These are phyloP conservation scores for Phoeniculus purpureus DNA, from an alignment of 2,797 vertebrate species.

Conservation along the genomic window DNA sequence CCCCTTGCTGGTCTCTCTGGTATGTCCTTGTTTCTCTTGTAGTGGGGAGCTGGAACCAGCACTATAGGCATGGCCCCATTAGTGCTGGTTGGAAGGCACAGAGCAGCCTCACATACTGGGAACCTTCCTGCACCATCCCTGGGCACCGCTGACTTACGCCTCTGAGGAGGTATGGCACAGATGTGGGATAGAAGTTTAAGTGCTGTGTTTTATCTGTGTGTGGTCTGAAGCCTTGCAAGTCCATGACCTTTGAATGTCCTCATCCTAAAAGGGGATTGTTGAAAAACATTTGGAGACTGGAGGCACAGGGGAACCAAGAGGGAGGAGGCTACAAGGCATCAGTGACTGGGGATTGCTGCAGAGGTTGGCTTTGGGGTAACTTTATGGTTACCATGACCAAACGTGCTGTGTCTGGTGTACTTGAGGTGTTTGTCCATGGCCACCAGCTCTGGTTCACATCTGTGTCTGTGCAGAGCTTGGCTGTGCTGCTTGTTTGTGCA, in stretches of 20 bases:
- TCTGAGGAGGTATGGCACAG: not conserved
- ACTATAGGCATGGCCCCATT: not conserved
- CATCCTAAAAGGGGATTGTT: not conserved
- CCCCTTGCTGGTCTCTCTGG: fast-evolving
- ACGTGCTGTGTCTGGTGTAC: not conserved
- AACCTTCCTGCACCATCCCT: fast-evolving
- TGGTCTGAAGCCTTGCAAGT: not conserved
- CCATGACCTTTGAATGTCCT: not conserved
- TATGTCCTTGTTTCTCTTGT: fast-evolving
- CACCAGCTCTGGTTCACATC: not conserved
- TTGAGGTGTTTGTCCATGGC: not conserved
- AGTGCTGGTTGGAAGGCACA: not conserved
- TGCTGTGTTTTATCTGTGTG: not conserved
- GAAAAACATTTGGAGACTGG: not conserved
- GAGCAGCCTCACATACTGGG: not conserved
- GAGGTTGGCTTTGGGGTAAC: not conserved
- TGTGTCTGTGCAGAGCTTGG: fast-evolving
- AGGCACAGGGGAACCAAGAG: not conserved
- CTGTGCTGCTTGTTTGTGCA: too few species aligned
- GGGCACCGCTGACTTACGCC: fast-evolving
- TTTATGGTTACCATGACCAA: not conserved
- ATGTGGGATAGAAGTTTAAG: not conserved
- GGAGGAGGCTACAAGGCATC: too few species aligned
- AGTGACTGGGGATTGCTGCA: not conserved
- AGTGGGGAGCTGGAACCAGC: not conserved